Base-by-base conservation (phyloP, 2,888 invertebrate genomes). In the Netelia inedita region DNA sequence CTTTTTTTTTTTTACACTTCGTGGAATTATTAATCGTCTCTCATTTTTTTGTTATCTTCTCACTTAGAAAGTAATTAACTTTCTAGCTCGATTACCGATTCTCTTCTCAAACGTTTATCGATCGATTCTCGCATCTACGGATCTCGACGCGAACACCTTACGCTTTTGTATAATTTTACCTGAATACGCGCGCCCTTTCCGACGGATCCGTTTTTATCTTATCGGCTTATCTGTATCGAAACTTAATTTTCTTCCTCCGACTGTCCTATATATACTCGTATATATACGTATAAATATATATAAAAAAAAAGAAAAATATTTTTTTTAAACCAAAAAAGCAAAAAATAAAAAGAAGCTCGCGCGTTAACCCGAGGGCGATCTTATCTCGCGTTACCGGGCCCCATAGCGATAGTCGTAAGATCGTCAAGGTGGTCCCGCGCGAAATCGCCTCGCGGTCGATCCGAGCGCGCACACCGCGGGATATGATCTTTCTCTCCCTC, bases 391-490 rank as follows among this genome's bases (percentile, higher is more conserved):
- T 23, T 57, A 46, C 61, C 23, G 59, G 23, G 28, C 50, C 69
- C 71, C 35, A 46, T 35, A 14, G 28, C 61, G 61, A 80, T 53
- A 19, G 68, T 63, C 80, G 23, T 57, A 55, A 50, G 73, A 78
- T 81, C 84, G 81, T 81, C 81, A 78, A 74, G 84, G 84, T 84
- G 84, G 84, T 84, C 84, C 35, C 84, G 57, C 79, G 16, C 68
- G 78, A 84, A 84, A 81, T 84, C 76, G 81, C 78, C 35, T 81
- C 65, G 35, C 68, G 78, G 84, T 81, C 84, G 78, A 84, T 84
- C 76, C 72, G 35, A 35, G 68, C 76, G 41, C 55, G 23, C 69
- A 16, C 46, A 57, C 66, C 63, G 46, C 73, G 68, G 28, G 78
- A 66, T 66, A 65, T 50, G 84, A 80, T 81, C 66, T 35, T 57